Percentiles rank a stretch among this genome's conserved stretches.
Evolutionary conservation across 2,113 vertebrate species (phyloP).

Genomic region (Corydoras maculifer): DNA sequence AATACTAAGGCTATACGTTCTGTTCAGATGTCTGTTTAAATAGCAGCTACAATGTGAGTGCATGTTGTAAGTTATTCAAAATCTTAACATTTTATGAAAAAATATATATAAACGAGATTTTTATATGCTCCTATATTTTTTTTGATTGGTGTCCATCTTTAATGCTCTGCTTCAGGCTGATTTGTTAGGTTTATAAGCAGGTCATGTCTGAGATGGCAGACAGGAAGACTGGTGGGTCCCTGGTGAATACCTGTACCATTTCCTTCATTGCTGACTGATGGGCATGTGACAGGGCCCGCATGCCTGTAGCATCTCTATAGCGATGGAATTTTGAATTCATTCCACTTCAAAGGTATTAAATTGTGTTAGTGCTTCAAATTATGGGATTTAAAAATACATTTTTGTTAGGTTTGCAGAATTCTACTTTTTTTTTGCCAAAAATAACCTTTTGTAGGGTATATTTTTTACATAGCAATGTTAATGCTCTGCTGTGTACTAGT

Average conservation of each 20-base stretch:
- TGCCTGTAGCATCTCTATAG: conserved; percentile 28
- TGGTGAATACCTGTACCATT: conserved; percentile 19
- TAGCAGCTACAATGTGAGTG: too few species aligned
- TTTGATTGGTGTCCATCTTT: conserved; percentile 1
- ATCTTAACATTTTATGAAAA: too few species aligned
- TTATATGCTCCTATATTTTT: too few species aligned
- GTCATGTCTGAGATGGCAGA: conserved; percentile 17
- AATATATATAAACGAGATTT: too few species aligned
- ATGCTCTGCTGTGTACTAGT: too few species aligned
- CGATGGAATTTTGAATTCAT: conserved; percentile 20
- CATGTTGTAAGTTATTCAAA: too few species aligned
- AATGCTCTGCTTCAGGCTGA: background rate
- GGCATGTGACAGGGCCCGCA: conserved; percentile 35
- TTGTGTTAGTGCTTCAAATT: background rate
- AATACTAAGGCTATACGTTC: too few species aligned
- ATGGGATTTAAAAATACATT: background rate
- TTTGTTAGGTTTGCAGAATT: too few species aligned
- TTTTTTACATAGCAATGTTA: too few species aligned
- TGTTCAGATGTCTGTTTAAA: too few species aligned
- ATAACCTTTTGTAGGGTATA: too few species aligned
- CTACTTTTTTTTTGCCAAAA: too few species aligned
- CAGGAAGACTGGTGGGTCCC: conserved; percentile 27
- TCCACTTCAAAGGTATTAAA: conserved; percentile 8
- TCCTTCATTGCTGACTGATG: conserved; percentile 28
- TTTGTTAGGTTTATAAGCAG: conserved; percentile 6